Conservation (phyloP, 2,888 invertebrate genomes). For the Entomobrya proxima region DNA sequence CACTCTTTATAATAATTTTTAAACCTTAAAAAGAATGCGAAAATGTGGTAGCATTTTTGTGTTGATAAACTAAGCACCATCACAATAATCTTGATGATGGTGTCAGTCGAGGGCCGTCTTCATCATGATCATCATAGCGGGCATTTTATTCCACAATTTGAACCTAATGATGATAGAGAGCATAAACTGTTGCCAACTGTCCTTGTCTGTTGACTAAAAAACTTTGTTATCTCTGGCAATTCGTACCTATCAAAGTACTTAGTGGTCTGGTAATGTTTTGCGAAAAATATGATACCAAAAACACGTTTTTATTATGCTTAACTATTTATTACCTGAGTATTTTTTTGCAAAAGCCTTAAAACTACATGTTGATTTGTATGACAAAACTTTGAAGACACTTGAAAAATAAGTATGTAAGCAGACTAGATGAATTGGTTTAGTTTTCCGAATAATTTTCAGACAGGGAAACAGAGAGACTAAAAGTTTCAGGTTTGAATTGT, state of each 20-base stretch:
- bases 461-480: background rate
- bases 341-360: background rate
- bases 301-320: background rate
- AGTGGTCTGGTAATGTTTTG: background rate
- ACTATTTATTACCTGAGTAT: constrained; percentile 24
- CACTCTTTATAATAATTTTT: background rate
- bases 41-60: background rate
- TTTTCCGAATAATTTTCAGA: constrained; percentile 16
- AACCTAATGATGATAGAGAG: constrained; percentile 12
- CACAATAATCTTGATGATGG: background rate
- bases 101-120: background rate
- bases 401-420: background rate
- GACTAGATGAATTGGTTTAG: background rate
- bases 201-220: background rate
- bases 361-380: background rate
- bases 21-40: background rate
- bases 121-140: no score
- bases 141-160: constrained; percentile 17
- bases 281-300: background rate
- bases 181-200: background rate
- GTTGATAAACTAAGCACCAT: background rate
- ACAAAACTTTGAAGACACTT: background rate
- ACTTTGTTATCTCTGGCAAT: background rate
- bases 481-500: constrained; percentile 19
- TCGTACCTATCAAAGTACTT: background rate